Evolutionary conservation across 2,113 vertebrate genomes (phyloP), one percentile per base, ranked within the genome.

Genomic region (Calonectris borealis): DNA sequence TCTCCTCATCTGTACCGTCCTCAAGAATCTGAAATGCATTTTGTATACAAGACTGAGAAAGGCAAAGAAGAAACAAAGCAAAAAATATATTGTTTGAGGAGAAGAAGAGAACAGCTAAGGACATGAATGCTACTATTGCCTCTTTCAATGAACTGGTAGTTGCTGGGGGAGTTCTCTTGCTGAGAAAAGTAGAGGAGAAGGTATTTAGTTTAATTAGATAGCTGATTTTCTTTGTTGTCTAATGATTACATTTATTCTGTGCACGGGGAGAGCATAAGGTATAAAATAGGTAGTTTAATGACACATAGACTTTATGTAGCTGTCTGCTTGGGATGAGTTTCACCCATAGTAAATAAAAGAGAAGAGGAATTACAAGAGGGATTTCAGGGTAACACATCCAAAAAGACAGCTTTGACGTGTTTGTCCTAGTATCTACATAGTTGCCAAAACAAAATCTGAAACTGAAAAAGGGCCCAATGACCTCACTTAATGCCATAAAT

Each of bases 61-160:
- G 22, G 34, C 54, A 86, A 77, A 85, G 64, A 73, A 83, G 38
- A 83, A 78, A 22, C 16, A 60, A 86, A 61, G 24, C 27, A 38
- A 73, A 62, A 87, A 69, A 55, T 6, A 1, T 48, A 13, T 69
- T 77, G 11, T 89, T 89, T 70, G 49, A 38, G 36, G 32, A 57
- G 88, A 55, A 97, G 73, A 90, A 49, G 36, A 73, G 80, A 88
- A 20, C 61, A 60, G 31, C 51, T 68, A 18, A 86, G 48, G 69
- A 52, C 38, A 7, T 19, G 44, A 86, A 46, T 5, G 14, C 32
- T 85, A 11, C 55, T 68, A 3, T 83, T 80, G 38, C 73, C 24
- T 82, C 36, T 82, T 84, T 86, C 31, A 81, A 5, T 84, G 34
- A 83, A 55, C 64, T 54, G 46, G 46, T 66, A 34, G 65, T 89